These are phyloP conservation scores for Eretmocerus hayati DNA, from an alignment of 2,888 invertebrate species.

Conservation along the genomic window DNA sequence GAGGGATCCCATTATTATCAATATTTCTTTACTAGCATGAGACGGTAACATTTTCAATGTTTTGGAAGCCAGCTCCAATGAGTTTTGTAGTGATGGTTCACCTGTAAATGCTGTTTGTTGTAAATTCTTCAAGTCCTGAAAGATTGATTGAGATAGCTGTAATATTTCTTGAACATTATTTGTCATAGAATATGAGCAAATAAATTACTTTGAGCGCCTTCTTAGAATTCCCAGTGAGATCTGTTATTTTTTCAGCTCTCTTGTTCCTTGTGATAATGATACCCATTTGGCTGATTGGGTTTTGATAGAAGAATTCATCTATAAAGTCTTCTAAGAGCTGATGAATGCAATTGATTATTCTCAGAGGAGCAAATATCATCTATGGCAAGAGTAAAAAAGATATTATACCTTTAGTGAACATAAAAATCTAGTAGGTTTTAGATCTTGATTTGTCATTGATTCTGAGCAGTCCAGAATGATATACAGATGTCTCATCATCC, in stretches of 20 bases:
- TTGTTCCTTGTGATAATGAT: constrained; percentile 87
- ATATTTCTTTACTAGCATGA: constrained; percentile 90
- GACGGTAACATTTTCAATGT: constrained; percentile 82
- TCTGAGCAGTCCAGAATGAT: constrained; percentile 89
- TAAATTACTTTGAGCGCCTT: constrained; percentile 64
- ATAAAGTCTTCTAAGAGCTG: constrained; percentile 88
- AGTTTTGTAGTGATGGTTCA: constrained; percentile 95
- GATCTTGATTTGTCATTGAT: constrained; percentile 89
- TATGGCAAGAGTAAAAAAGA: too few species aligned
- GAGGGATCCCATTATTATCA: constrained; percentile 86
- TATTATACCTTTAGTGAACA: constrained; percentile 65
- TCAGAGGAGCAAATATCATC: background rate
- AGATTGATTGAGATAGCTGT: too few species aligned
- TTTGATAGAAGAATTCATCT: constrained; percentile 96
- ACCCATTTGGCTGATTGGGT: constrained; percentile 96
- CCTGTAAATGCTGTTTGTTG: constrained; percentile 67
- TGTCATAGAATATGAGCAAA: background rate
- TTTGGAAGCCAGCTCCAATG: constrained; percentile 78
- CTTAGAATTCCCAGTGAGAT: constrained; percentile 78
- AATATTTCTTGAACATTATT: constrained; percentile 3
- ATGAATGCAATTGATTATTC: constrained; percentile 32
- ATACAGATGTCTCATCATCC: constrained; percentile 97
- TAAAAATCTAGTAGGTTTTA: constrained; percentile 85
- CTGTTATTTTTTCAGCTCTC: constrained; percentile 85
- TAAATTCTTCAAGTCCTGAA: constrained; percentile 47